Percentiles rank a stretch among this genome's conserved stretches.
Conservation (phyloP, 2,888 invertebrate species). For the Dicycla oo region DNA sequence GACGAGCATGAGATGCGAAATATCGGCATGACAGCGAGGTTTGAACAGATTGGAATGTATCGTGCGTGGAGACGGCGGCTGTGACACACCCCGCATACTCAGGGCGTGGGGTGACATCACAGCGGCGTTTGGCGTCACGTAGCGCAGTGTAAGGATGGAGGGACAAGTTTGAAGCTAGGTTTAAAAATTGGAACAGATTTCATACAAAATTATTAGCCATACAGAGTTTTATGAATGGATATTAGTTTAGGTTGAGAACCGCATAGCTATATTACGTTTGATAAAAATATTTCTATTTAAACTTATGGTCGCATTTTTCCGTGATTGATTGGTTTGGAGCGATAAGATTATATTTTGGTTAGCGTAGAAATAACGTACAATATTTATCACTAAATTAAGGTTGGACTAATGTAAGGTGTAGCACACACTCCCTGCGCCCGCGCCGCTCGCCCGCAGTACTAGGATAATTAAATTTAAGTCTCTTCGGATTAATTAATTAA, state of each 20-base stretch:
- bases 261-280: conserved; percentile 44
- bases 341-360: conserved; percentile 51
- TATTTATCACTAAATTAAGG: conserved; percentile 60
- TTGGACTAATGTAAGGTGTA: conserved; percentile 40
- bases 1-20: neutral
- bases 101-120: conserved; percentile 22
- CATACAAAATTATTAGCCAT: conserved; percentile 35
- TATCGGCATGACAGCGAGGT: neutral
- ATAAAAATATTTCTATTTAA: conserved; percentile 29
- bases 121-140: conserved; percentile 42
- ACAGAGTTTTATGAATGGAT: conserved; percentile 39
- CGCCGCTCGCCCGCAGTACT: conserved; percentile 62
- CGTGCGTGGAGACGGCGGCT: neutral
- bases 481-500: conserved; percentile 76
- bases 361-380: conserved; percentile 40
- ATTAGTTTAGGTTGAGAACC: conserved; percentile 45
- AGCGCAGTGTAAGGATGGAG: conserved; percentile 20
- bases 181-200: conserved; percentile 34
- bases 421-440: conserved; percentile 51
- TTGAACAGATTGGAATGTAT: conserved; percentile 16
- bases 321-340: conserved; percentile 17
- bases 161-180: conserved; percentile 31
- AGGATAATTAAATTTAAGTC: conserved; percentile 72
- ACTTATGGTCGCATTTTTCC: conserved; percentile 19
- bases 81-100: conserved; percentile 20